Conservation (phyloP, 1,140 invertebrate genomes). For the Aleiodes sp. region DNA sequence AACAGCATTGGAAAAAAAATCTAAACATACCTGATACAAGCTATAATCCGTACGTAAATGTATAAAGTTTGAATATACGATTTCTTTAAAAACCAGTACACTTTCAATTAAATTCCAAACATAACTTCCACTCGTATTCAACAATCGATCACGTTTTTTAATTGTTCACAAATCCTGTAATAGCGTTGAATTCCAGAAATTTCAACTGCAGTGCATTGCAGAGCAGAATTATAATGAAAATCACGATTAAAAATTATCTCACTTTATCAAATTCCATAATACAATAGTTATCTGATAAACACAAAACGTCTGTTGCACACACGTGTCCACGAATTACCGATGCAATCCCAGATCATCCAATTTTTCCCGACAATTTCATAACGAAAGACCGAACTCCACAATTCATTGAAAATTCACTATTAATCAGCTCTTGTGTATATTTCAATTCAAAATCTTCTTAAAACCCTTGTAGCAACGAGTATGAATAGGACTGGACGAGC, state of each 20-base stretch:
- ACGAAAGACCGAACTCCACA: no score
- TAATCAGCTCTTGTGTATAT: not conserved
- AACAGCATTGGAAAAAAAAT: not conserved
- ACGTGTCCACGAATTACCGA: not conserved
- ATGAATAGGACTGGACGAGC: not conserved
- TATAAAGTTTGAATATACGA: not conserved
- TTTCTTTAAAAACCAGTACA: not conserved
- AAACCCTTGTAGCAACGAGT: not conserved
- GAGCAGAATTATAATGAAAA: not conserved
- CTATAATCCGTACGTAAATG: not conserved
- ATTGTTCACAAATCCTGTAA: no score
- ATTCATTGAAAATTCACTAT: not conserved
- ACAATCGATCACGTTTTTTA: no score
- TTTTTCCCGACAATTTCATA: no score
- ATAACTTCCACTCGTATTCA: not conserved
- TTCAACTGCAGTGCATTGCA: no score
- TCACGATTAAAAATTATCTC: not conserved
- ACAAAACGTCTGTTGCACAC: not conserved
- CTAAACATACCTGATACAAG: slow-evolving; percentile 19
- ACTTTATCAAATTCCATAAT: not conserved
- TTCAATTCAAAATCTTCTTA: not conserved
- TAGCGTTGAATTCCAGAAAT: no score
- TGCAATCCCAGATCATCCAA: not conserved
- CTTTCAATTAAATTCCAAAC: not conserved
- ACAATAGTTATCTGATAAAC: no score